A percentile compares a stretch with the other conserved stretches of the same genome.
Evolutionary conservation across 1,140 invertebrate species (phyloP).

Genomic region (Oedothorax gibbosus): DNA sequence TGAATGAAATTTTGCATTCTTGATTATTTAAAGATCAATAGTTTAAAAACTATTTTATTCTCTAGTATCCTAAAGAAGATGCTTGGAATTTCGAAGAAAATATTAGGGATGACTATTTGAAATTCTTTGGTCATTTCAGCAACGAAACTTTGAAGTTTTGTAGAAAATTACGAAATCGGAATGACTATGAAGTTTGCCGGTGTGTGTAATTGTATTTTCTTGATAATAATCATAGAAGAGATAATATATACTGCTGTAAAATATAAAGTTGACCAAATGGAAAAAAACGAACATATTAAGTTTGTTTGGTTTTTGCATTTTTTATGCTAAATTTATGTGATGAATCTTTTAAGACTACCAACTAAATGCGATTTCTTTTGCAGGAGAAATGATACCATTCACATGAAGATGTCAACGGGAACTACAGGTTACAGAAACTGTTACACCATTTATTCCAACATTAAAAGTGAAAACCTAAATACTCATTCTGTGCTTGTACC

Average conservation of each 20-base stretch:
- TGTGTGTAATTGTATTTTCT: not conserved
- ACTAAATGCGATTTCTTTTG: not conserved
- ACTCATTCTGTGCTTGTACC: slow-evolving; percentile 11
- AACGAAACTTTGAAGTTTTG: slow-evolving; percentile 12
- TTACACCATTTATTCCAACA: slow-evolving; percentile 22
- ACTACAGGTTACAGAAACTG: slow-evolving; percentile 33
- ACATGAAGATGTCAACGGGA: not conserved
- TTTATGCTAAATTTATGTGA: not conserved
- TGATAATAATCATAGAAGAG: no score
- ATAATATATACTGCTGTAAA: not conserved
- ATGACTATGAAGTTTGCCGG: not conserved
- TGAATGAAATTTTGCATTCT: not conserved
- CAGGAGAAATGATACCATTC: not conserved
- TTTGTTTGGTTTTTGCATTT: not conserved
- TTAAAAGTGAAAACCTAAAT: slow-evolving; percentile 1
- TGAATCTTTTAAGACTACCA: not conserved
- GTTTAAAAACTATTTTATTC: not conserved
- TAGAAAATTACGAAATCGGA: not conserved
- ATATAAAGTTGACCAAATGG: not conserved
- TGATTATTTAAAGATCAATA: not conserved
- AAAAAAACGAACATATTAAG: not conserved
- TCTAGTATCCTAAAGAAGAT: slow-evolving; percentile 25
- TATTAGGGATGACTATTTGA: not conserved
- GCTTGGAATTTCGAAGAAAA: slow-evolving; percentile 8
- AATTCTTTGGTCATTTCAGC: slow-evolving; percentile 13